phyloP scores from a whole-genome alignment of 2,113 vertebrate species.

The Aldabrachelys gigantea region DNA sequence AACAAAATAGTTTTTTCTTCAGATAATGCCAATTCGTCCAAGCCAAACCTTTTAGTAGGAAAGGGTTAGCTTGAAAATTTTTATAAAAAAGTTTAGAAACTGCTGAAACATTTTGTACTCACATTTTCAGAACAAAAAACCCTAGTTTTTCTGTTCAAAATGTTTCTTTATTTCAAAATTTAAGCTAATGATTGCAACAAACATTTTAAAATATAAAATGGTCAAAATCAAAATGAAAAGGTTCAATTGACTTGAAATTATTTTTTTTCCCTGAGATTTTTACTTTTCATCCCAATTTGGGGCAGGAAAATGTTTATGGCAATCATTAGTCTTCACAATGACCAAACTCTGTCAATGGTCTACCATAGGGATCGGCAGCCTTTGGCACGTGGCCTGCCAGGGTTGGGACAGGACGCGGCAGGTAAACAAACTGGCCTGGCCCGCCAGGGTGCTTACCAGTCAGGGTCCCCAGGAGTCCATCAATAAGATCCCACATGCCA shows the following conservation, averaged over 20 bases:
- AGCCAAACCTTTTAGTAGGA: not conserved
- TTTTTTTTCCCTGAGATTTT: too few species aligned
- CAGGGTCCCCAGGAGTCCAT: too few species aligned
- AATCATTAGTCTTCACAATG: not conserved
- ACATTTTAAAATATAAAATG: not conserved
- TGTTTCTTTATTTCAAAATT: not conserved
- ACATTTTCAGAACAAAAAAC: not conserved
- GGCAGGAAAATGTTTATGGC: not conserved
- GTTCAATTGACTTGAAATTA: not conserved
- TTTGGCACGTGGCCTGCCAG: too few species aligned
- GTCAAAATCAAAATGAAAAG: not conserved
- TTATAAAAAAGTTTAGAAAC: not conserved
- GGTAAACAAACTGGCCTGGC: too few species aligned
- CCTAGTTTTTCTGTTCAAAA: not conserved
- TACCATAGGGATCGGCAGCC: too few species aligned
- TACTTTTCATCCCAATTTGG: not conserved
- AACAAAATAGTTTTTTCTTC: not conserved
- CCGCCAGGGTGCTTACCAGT: too few species aligned
- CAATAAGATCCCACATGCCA: too few species aligned
- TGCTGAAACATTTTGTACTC: not conserved
- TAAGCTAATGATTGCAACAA: not conserved
- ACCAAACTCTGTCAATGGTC: not conserved
- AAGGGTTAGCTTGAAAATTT: not conserved
- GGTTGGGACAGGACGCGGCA: too few species aligned
- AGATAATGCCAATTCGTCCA: not conserved